Conservation (phyloP, 2,888 invertebrate genomes). For the Ophioninae sp. region DNA sequence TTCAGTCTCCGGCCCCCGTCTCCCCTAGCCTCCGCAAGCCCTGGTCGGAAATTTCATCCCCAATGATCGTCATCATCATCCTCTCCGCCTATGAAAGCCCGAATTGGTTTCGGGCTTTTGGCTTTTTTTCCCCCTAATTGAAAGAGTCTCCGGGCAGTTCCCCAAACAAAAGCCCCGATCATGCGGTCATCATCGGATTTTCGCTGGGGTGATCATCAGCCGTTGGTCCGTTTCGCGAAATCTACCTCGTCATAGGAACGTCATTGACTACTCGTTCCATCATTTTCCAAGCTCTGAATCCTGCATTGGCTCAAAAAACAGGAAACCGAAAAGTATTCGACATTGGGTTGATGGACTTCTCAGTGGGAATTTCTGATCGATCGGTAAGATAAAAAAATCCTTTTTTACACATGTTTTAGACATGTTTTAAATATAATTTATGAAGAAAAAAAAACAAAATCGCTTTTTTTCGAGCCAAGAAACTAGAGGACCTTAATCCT, state of each 20-base stretch:
- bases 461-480: no score
- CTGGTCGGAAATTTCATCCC: constrained; percentile 55
- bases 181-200: constrained; percentile 12
- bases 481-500: no score
- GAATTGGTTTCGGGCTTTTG: constrained; percentile 38
- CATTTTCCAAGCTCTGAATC: no score
- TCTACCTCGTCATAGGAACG: not conserved
- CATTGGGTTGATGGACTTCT: not conserved
- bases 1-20: not conserved
- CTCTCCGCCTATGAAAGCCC: constrained; percentile 14
- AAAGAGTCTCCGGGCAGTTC: constrained; percentile 19
- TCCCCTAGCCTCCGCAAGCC: not conserved
- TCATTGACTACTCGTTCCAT: no score
- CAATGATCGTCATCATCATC: constrained; percentile 48
- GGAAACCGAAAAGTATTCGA: not conserved
- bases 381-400: no score
- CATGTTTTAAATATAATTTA: no score
- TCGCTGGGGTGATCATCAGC: not conserved
- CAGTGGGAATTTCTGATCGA: not conserved
- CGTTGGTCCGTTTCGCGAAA: constrained; percentile 5
- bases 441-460: no score
- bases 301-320: not conserved
- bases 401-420: no score
- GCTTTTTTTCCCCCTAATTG: constrained; percentile 37
- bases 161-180: constrained; percentile 10